Base-by-base conservation (phyloP, 1,140 invertebrate species). In the Dinoponera quadriceps region DNA sequence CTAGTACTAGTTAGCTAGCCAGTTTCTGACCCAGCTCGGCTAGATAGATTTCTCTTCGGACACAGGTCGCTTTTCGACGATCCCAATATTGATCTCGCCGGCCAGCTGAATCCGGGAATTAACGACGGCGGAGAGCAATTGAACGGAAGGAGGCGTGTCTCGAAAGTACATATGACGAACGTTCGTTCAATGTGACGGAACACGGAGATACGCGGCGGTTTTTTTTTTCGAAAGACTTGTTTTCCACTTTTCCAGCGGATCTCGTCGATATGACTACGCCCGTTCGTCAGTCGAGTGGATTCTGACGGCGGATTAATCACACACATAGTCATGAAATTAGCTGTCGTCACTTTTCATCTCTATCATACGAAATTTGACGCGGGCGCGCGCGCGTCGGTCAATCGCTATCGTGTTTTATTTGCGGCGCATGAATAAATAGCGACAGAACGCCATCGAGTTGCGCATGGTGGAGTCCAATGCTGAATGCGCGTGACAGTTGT, bases 311-410 rank as follows among this genome's bases (percentile, higher is more conserved):
- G 63, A 78, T 78, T 80, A 80, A 80, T 80, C 75, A 80, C 51
- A 14, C 51, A 80, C 51, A 14, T 33, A 71, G 57, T 80, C 75
- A 80, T 71, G 54, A 80, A 80, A 80, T 80, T 80, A 80, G 65
- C 75, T 48, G 75, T 80, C 75, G 75, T 80, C 75, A 80, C 75
- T 80, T 80, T 80, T 71, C 75, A 80, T 80, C 75, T 80, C 55
- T 33, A 80, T 80, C 75, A 71, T 59, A 22, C 33, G 27, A 71
- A 71, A 80, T 80, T 69, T 80, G 75, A 69, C 49, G 25, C 20
- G 57, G n/a, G 60, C 48, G n/a, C 63, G 33, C 75, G 48, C 49
- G 48, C 65, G 16, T 71, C 51, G 65, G 33, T 80, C 75, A 48
- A 80, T 80, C 75, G 65, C 51, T n/a, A 27, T 71, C 65, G 75